Evolutionary conservation across 2,113 vertebrate species (phyloP).

Genomic region (Talpa occidentalis): DNA sequence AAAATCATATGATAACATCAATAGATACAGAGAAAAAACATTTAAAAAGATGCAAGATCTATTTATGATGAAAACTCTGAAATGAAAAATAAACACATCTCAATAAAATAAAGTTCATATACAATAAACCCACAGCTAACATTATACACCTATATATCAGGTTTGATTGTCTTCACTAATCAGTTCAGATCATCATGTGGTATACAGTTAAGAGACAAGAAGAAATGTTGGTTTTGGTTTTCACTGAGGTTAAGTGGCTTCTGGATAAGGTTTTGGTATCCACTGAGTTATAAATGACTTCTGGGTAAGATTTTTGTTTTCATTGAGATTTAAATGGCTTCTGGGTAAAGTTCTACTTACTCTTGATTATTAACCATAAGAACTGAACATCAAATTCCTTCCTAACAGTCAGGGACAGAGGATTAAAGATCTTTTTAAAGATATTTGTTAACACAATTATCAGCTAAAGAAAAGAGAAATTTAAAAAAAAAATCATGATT

Average conservation of each 20-base stretch:
- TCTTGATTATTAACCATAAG: background rate
- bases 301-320: background rate
- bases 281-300: background rate
- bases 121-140: too few relatives aligned
- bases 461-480: background rate
- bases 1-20: background rate
- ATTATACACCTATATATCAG: background rate
- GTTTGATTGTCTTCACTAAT: slow-evolving; percentile 20
- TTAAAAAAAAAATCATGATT: background rate
- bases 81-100: too few relatives aligned
- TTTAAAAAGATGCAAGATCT: too few relatives aligned
- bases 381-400: background rate
- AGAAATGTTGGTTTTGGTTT: background rate
- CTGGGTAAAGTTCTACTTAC: slow-evolving; percentile 12
- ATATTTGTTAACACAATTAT: background rate
- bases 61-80: too few relatives aligned
- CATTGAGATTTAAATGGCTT: background rate
- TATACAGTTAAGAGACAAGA: background rate
- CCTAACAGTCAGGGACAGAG: background rate
- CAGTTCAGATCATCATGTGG: background rate
- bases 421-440: background rate
- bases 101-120: background rate
- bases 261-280: background rate
- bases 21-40: too few relatives aligned
- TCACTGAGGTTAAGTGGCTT: background rate